Conservation (phyloP, 2,797 vertebrate genomes). For the Pseudochaenichthys georgianus region DNA sequence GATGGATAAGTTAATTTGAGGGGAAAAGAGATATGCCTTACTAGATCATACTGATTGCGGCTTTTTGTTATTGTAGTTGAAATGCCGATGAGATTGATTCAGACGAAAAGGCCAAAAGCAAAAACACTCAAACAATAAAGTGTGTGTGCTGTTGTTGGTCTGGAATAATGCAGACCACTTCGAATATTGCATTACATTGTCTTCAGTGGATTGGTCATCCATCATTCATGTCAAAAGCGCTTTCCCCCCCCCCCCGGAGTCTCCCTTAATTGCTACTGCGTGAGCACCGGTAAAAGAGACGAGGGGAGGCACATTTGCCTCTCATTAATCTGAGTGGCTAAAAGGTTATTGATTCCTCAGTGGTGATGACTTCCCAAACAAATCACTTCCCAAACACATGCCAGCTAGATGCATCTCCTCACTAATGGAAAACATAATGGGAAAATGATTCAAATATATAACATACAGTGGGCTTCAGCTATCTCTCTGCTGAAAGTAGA, state of each 20-base stretch:
- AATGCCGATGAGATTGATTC: constrained; percentile 48
- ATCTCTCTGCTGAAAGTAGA: constrained; percentile 57
- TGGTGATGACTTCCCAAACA: constrained; percentile 84
- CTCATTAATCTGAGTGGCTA: constrained; percentile 85
- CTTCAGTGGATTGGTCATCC: constrained; percentile 71
- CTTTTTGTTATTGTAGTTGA: constrained; percentile 13
- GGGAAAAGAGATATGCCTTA: constrained; percentile 9
- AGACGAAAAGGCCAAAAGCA: constrained; percentile 31
- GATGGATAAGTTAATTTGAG: constrained; percentile 15
- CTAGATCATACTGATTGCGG: constrained; percentile 10
- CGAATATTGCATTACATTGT: constrained; percentile 74
- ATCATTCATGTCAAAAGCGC: constrained; percentile 77
- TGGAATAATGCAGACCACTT: constrained; percentile 61
- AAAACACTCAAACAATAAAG: not conserved
- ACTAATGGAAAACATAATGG: constrained; percentile 83
- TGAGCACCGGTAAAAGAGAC: constrained; percentile 74
- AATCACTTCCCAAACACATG: constrained; percentile 82
- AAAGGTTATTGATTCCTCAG: constrained; percentile 86
- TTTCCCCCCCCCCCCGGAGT: constrained; percentile 46
- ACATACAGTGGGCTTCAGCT: constrained; percentile 48
- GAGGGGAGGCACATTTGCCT: constrained; percentile 81
- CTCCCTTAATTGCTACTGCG: constrained; percentile 74
- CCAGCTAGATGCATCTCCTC: constrained; percentile 74
- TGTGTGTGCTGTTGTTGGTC: constrained; percentile 26
- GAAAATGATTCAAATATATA: constrained; percentile 78